These are phyloP conservation scores for Megaceryle alcyon DNA, from an alignment of 2,797 vertebrate genomes.

Conservation along the genomic window DNA sequence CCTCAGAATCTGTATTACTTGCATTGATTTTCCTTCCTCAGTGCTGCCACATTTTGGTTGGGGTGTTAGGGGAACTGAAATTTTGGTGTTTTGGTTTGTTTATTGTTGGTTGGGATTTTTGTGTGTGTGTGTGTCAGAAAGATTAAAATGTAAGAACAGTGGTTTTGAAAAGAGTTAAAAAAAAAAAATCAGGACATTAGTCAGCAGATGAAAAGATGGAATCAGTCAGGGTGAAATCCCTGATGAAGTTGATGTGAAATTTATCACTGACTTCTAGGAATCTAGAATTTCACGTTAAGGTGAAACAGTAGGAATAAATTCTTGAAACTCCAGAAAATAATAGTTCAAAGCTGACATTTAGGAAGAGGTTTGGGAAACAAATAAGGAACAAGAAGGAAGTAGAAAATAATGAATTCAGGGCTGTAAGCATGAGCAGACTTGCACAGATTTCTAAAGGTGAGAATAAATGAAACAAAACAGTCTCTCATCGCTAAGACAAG, in stretches of 20 bases:
- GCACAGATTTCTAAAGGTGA: background rate
- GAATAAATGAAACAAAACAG: conserved; percentile 12
- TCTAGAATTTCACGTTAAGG: background rate
- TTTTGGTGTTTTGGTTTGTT: background rate
- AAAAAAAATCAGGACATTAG: background rate
- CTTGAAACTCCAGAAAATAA: background rate
- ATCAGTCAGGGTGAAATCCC: background rate
- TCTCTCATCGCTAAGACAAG: conserved; percentile 2
- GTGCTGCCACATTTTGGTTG: background rate
- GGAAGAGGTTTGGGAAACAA: background rate
- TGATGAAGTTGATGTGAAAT: background rate
- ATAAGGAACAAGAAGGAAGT: background rate
- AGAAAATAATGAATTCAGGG: conserved; percentile 1
- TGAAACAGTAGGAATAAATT: background rate
- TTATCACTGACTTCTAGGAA: background rate
- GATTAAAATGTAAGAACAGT: background rate
- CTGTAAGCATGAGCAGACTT: conserved; percentile 14
- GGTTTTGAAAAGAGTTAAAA: background rate
- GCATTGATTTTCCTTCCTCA: background rate
- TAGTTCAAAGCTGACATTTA: background rate
- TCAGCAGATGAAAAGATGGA: background rate
- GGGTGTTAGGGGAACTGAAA: background rate
- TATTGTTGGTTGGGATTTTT: background rate
- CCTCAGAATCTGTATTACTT: background rate
- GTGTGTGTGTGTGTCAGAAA: background rate